Percentiles rank a stretch among this genome's conserved stretches.
phyloP scores from a whole-genome alignment of 1,140 invertebrate species.

The Battus philenor region DNA sequence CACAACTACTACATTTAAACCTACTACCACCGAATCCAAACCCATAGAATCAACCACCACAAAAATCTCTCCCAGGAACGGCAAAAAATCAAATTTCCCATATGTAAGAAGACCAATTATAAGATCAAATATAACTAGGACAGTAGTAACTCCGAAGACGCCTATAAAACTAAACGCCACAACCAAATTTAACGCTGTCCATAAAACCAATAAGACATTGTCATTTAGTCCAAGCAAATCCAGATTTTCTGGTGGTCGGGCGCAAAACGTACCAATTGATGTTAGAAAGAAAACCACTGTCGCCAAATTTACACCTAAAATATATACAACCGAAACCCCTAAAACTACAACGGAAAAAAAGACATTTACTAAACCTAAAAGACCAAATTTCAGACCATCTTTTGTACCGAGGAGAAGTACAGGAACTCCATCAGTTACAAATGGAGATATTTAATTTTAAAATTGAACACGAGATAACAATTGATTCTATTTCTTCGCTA shows the following conservation, averaged over 20 bases:
- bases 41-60: constrained; percentile 46
- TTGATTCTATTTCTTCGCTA: background rate
- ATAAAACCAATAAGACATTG: constrained; percentile 58
- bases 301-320: constrained; percentile 34
- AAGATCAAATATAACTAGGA: constrained; percentile 47
- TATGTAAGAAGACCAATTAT: constrained; percentile 56
- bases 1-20: constrained; percentile 22
- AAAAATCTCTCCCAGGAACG: constrained; percentile 47
- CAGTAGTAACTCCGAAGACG: constrained; percentile 26
- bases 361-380: constrained; percentile 53
- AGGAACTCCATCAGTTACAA: constrained; percentile 38
- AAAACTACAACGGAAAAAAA: constrained; percentile 56
- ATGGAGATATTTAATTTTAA: constrained; percentile 36
- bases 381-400: constrained; percentile 54
- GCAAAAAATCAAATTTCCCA: constrained; percentile 60
- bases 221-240: constrained; percentile 54
- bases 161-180: constrained; percentile 45
- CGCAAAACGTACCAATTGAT: constrained; percentile 68
- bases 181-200: constrained; percentile 29
- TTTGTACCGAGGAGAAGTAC: constrained; percentile 57
- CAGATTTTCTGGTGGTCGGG: constrained; percentile 46
- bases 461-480: constrained; percentile 5
- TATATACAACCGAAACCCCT: constrained; percentile 50
- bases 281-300: constrained; percentile 44
- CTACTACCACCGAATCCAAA: constrained; percentile 18